Conservation (phyloP, 2,113 vertebrate genomes). For the Heloderma charlesbogerti region DNA sequence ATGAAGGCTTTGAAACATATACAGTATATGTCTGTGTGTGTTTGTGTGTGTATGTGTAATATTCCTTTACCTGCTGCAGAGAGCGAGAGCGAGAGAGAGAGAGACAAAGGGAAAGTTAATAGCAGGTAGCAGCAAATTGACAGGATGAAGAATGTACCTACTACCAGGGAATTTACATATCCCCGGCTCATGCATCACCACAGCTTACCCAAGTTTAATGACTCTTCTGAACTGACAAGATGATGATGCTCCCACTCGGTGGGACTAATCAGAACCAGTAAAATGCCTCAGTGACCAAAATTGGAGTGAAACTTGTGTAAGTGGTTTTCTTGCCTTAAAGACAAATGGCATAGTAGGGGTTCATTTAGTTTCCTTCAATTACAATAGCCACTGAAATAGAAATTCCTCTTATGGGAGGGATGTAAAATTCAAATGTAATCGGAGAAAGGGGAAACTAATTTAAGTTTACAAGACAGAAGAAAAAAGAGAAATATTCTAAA, state of each 20-base stretch:
- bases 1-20: conserved; percentile 20
- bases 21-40: too few relatives aligned
- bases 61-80: conserved; percentile 38
- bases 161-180: conserved; percentile 68
- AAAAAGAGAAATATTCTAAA: neutral
- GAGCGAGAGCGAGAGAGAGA: neutral
- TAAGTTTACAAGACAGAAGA: conserved; percentile 1
- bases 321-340: conserved; percentile 50
- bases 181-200: conserved; percentile 64
- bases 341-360: conserved; percentile 43
- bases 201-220: conserved; percentile 61
- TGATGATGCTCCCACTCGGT: conserved; percentile 51
- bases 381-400: conserved; percentile 40
- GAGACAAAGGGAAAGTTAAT: conserved; percentile 46
- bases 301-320: conserved; percentile 41
- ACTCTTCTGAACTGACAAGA: conserved; percentile 63
- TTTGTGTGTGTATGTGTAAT: too few relatives aligned
- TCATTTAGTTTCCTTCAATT: conserved; percentile 53
- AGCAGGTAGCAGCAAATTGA: conserved; percentile 59
- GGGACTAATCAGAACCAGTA: conserved; percentile 67
- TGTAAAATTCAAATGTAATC: conserved; percentile 38
- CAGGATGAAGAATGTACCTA: conserved; percentile 64
- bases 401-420: conserved; percentile 24
- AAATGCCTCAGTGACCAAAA: conserved; percentile 70
- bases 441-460: conserved; percentile 14